Evolutionary conservation across 2,113 vertebrate genomes (phyloP).

Genomic region (Delphinus delphis): DNA sequence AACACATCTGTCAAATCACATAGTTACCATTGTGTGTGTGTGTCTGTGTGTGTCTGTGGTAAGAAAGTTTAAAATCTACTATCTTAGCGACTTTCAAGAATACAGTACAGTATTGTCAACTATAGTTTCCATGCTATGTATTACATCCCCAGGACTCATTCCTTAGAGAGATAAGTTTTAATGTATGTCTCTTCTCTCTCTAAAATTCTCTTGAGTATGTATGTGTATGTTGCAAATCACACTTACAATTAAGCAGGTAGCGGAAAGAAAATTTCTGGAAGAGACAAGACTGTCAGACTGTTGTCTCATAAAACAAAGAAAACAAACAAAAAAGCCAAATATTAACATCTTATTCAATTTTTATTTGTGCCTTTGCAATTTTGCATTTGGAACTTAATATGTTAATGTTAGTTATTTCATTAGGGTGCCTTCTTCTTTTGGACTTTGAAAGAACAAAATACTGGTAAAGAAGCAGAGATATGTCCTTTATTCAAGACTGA

Average conservation of each 20-base stretch:
- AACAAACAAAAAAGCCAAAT: background rate
- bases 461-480: background rate
- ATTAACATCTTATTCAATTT: background rate
- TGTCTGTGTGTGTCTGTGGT: too few species aligned
- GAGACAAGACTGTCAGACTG: background rate
- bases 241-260: background rate
- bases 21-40: too few species aligned
- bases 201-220: background rate
- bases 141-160: background rate
- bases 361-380: background rate
- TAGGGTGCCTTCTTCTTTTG: background rate
- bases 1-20: background rate
- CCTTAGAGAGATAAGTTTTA: too few species aligned
- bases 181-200: background rate
- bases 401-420: background rate
- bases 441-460: background rate
- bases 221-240: background rate
- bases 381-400: background rate
- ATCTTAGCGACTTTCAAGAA: too few species aligned
- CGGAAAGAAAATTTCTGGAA: background rate
- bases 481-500: background rate
- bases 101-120: accelerated
- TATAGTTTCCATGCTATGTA: accelerated
- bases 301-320: background rate
- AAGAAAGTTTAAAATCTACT: background rate